phyloP scores from a whole-genome alignment of 2,888 invertebrate genomes.

The Hirtodrosophila cameraria region DNA sequence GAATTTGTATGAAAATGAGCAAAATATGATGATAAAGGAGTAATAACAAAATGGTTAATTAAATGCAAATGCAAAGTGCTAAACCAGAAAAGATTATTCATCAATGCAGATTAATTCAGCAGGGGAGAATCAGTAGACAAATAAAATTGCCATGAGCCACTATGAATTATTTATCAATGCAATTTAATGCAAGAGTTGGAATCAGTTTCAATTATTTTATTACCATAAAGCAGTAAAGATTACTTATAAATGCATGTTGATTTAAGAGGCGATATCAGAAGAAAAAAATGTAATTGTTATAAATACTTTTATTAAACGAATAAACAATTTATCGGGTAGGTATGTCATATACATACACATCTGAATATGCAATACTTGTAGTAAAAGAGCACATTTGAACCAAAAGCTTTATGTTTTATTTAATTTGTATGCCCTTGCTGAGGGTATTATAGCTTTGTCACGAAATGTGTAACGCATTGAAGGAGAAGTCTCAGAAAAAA shows the following conservation, averaged over 20 bases:
- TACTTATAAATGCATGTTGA: neutral
- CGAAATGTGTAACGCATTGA: too few relatives aligned
- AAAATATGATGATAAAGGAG: constrained; percentile 1
- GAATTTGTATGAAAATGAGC: constrained; percentile 16
- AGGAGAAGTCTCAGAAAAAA: too few relatives aligned
- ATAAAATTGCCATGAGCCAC: neutral
- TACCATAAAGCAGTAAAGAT: neutral
- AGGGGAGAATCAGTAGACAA: neutral
- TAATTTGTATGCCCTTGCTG: too few relatives aligned
- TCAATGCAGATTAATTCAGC: constrained; percentile 6
- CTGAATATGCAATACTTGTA: too few relatives aligned
- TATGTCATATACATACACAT: too few relatives aligned
- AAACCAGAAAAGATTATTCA: constrained; percentile 18
- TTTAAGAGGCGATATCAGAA: neutral
- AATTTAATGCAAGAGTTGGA: neutral
- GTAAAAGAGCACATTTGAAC: too few relatives aligned
- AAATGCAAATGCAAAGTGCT: constrained; percentile 56
- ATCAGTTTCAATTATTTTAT: constrained; percentile 1
- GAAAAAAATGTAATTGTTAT: too few relatives aligned
- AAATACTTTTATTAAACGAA: too few relatives aligned
- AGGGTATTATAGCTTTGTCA: too few relatives aligned
- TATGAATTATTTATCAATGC: constrained; percentile 6
- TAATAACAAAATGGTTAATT: constrained; percentile 57
- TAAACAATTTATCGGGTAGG: too few relatives aligned
- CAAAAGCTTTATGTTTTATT: too few relatives aligned